phyloP scores from a whole-genome alignment of 1,140 invertebrate species.

The Phthorimaea operculella region DNA sequence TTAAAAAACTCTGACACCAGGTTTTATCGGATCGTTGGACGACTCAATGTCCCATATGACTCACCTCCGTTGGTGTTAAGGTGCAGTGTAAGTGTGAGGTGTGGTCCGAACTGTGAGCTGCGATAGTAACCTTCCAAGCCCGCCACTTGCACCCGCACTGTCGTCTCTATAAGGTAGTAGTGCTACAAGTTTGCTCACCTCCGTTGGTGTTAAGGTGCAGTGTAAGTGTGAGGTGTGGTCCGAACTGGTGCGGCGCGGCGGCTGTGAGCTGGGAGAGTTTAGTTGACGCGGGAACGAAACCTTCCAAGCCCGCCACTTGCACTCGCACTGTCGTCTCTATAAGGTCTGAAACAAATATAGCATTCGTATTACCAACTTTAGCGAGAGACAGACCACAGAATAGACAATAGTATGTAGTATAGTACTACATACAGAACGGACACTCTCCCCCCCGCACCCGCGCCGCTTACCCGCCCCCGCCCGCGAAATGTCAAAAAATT shows the following conservation, averaged over 20 bases:
- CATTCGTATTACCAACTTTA: too few relatives aligned
- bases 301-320: conserved; percentile 52
- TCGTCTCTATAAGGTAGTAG: conserved; percentile 29
- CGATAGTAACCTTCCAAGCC: conserved; percentile 55
- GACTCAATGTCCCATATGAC: too few relatives aligned
- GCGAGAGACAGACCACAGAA: too few relatives aligned
- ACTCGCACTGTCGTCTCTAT: conserved; percentile 43
- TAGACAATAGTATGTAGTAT: too few relatives aligned
- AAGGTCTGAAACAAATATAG: conserved; percentile 22
- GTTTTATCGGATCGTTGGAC: too few relatives aligned
- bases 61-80: conserved; percentile 44
- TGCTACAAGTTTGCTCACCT: too few relatives aligned
- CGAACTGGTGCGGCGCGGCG: conserved; percentile 49
- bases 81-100: conserved; percentile 53
- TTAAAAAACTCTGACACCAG: too few relatives aligned
- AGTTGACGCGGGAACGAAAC: conserved; percentile 43
- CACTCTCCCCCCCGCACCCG: too few relatives aligned
- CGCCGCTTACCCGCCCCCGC: too few relatives aligned
- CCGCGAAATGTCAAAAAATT: too few relatives aligned
- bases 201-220: conserved; percentile 46
- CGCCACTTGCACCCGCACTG: conserved; percentile 47
- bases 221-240: conserved; percentile 53
- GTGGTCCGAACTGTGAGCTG: conserved; percentile 55
- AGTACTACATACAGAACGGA: too few relatives aligned
- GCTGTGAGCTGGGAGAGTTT: conserved; percentile 52